Evolutionary conservation across 2,888 invertebrate species (phyloP).

Genomic region (Atherix ibis): DNA sequence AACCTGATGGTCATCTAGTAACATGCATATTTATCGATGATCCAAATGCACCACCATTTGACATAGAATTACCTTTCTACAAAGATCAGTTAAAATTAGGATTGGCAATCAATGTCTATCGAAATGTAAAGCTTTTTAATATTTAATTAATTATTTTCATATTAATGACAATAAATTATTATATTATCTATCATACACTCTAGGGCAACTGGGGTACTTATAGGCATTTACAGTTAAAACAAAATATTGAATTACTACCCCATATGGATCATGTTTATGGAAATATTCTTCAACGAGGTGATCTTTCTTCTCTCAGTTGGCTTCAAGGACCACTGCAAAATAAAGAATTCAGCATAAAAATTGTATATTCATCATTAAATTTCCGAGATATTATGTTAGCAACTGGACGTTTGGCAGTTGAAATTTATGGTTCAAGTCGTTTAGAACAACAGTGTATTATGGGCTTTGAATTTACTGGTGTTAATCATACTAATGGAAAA

Average conservation of each 20-base stretch:
- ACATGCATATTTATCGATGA: conserved; percentile 49
- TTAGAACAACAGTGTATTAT: conserved; percentile 47
- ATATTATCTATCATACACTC: not conserved
- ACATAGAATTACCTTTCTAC: conserved; percentile 46
- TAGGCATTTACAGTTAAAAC: conserved; percentile 53
- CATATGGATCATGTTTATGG: conserved; percentile 53
- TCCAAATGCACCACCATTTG: conserved; percentile 46
- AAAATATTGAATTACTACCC: conserved; percentile 32
- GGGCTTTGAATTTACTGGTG: conserved; percentile 54
- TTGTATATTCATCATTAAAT: conserved; percentile 63
- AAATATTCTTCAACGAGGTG: conserved; percentile 64
- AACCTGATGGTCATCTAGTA: conserved; percentile 53
- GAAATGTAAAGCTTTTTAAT: conserved; percentile 31
- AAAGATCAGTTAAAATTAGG: conserved; percentile 51
- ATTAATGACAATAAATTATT: not conserved
- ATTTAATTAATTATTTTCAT: not conserved
- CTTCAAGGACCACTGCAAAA: conserved; percentile 45
- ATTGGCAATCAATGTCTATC: conserved; percentile 62
- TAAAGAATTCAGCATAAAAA: conserved; percentile 38
- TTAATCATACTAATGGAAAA: conserved; percentile 36
- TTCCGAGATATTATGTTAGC: conserved; percentile 93
- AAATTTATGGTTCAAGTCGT: conserved; percentile 56
- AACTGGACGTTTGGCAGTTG: conserved; percentile 73
- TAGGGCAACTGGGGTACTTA: conserved; percentile 53
- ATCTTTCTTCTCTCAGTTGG: conserved; percentile 75